phyloP scores from a whole-genome alignment of 2,888 invertebrate species.

The Acheta domesticus region DNA sequence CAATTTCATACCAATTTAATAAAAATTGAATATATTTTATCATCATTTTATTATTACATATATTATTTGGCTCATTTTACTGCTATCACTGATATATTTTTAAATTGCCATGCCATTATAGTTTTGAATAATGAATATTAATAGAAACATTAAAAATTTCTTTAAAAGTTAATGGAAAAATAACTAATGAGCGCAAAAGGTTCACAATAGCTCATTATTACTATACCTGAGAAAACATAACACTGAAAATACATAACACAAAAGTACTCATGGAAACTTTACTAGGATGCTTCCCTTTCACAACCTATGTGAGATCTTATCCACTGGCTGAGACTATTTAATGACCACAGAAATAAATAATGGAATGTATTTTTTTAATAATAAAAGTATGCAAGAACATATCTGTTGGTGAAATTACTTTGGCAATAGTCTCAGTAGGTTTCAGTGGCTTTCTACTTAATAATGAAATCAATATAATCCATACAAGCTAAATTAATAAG shows the following conservation, averaged over 20 bases:
- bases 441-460: too few species aligned
- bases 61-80: too few species aligned
- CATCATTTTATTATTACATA: too few species aligned
- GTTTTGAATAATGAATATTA: too few species aligned
- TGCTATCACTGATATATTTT: too few species aligned
- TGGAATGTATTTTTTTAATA: not conserved
- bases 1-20: too few species aligned
- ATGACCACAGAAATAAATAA: not conserved
- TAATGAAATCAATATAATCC: too few species aligned
- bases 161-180: too few species aligned
- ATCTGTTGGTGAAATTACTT: not conserved
- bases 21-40: too few species aligned
- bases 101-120: too few species aligned
- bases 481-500: too few species aligned
- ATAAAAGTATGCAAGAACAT: not conserved
- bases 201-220: not conserved
- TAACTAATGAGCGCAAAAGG: not conserved
- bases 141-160: too few species aligned
- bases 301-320: slow-evolving; percentile 10
- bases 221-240: not conserved
- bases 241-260: not conserved
- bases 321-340: slow-evolving; percentile 18
- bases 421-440: not conserved
- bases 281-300: slow-evolving; percentile 11
- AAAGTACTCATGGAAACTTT: not conserved